Base-by-base conservation (phyloP, 2,113 vertebrate species). In the Hemichromis elongatus region DNA sequence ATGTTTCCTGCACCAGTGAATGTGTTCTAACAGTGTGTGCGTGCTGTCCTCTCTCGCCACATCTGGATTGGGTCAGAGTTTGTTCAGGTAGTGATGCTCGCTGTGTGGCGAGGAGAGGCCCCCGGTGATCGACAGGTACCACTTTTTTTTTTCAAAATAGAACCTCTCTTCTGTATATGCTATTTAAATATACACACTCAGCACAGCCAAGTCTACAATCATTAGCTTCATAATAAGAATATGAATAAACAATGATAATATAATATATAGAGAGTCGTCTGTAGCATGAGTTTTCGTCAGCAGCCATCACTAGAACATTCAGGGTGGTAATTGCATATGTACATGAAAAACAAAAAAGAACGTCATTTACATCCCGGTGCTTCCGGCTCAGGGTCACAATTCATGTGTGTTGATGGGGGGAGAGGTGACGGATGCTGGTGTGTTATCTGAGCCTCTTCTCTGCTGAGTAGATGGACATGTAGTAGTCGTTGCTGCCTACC, bases 381-480 rank as follows among this genome's bases (percentile, higher is more conserved):
- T 73, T 3, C 26, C 79, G 83, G 89, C 82, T 84, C 83, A 14
- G 89, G 56, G 82, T 88, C 85, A 81, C 40, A 81, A 89, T 89
- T 94, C 88, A 92, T 33, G 70, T 55, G 78, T 83, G 79, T 45
- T 79, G 78, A 56, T 12, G 37, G 18, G 14, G 84, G 13, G 7
- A 54, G 45, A 21, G 85, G 83, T 3, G 79, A 45, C 81, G 80
- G 84, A 85, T 73, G 94, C 91, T 84, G 77, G 77, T 80, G 92
- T 91, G 97, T 96, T 99, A 99, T 98, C 99, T 99, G 93, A 97
- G 95, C 47, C 98, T 96, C 95, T 99, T 99, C 96, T 99, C 99
- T 81, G 98, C 97, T 1, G 98, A 99, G 92, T 99, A 99, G 96
- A 99, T 99, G 40, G 99, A 99, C 97, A 99, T 99, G 97, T 98